Conservation (phyloP, 1,140 invertebrate species). For the Caligus rogercresseyi region DNA sequence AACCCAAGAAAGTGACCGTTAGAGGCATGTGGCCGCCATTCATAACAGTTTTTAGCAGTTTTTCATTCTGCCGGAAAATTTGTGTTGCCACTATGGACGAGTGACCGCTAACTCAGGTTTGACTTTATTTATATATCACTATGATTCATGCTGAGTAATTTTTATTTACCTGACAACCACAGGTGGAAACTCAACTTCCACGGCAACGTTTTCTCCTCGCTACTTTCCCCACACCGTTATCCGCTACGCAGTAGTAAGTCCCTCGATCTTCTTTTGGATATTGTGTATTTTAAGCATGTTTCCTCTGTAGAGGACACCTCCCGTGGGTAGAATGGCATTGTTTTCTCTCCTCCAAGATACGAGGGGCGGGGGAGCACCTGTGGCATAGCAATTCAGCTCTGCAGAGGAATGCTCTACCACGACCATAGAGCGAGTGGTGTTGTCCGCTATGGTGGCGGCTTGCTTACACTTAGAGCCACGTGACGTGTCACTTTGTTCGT, state of each 20-base stretch:
- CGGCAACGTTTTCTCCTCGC: slow-evolving; percentile 62
- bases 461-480: slow-evolving; percentile 58
- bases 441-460: slow-evolving; percentile 78
- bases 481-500: slow-evolving; percentile 59
- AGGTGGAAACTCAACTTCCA: slow-evolving; percentile 52
- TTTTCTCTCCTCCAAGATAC: slow-evolving; percentile 82
- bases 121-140: too few relatives aligned
- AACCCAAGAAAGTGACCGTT: too few relatives aligned
- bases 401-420: slow-evolving; percentile 59
- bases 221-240: slow-evolving; percentile 67
- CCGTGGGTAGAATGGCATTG: slow-evolving; percentile 74
- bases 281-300: slow-evolving; percentile 46
- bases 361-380: slow-evolving; percentile 43
- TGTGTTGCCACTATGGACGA: too few relatives aligned
- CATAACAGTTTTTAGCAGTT: too few relatives aligned
- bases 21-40: too few relatives aligned
- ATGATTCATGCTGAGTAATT: too few relatives aligned
- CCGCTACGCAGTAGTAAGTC: slow-evolving; percentile 81
- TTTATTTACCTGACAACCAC: slow-evolving; percentile 37
- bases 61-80: too few relatives aligned
- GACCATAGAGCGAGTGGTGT: slow-evolving; percentile 62
- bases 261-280: slow-evolving; percentile 68
- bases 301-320: slow-evolving; percentile 49
- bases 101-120: too few relatives aligned
- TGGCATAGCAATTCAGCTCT: slow-evolving; percentile 66